Conservation (phyloP, 2,113 vertebrate species). For the Phaethon lepturus region DNA sequence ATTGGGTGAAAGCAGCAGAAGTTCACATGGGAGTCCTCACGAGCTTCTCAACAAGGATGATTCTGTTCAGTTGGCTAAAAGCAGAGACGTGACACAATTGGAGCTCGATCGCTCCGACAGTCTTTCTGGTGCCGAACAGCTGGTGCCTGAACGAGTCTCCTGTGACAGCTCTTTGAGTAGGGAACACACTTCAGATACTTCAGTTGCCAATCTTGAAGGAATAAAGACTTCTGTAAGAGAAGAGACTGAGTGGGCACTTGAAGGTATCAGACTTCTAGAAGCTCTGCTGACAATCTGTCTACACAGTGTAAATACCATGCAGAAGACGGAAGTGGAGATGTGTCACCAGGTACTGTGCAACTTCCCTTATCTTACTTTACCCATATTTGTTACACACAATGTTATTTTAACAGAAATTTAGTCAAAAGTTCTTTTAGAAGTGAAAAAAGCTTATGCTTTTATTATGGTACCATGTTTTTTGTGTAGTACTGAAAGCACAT, state of each 20-base stretch:
- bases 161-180: not conserved
- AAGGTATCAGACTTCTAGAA: slow-evolving; percentile 91
- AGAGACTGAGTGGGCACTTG: slow-evolving; percentile 83
- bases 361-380: not conserved
- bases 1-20: slow-evolving; percentile 14
- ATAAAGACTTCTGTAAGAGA: slow-evolving; percentile 59
- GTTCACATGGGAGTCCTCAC: not conserved
- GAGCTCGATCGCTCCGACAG: not conserved
- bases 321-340: slow-evolving; percentile 83
- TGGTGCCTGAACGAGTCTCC: not conserved
- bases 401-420: not conserved
- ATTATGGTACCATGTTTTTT: accelerated
- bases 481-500: not conserved
- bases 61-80: not conserved
- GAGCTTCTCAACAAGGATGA: slow-evolving; percentile 30
- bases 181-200: not conserved
- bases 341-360: slow-evolving; percentile 81
- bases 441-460: not conserved
- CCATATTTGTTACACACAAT: not conserved
- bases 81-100: not conserved
- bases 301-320: slow-evolving; percentile 81
- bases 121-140: not conserved
- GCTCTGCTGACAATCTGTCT: slow-evolving; percentile 93
- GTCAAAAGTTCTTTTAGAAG: not conserved
- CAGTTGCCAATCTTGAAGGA: not conserved